Evolutionary conservation across 2,113 vertebrate genomes (phyloP).

Genomic region (Bucco capensis): DNA sequence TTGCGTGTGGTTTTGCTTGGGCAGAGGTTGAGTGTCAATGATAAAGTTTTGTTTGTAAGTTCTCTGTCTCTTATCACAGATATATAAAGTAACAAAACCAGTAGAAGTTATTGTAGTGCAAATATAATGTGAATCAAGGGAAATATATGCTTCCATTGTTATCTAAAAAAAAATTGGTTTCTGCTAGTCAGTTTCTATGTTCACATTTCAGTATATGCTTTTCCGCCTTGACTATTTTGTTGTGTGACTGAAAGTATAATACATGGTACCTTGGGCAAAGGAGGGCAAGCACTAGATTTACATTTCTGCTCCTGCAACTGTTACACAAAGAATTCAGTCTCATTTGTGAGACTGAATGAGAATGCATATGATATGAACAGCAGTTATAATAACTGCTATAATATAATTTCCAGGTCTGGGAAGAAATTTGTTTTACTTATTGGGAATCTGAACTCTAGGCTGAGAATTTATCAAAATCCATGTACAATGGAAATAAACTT

Average conservation of each 20-base stretch:
- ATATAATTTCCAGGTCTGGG: neutral
- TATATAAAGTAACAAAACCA: neutral
- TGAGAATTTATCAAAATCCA: neutral
- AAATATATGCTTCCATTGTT: neutral
- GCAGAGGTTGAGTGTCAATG: neutral
- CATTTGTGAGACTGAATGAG: neutral
- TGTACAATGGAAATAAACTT: neutral
- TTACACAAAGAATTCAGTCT: neutral
- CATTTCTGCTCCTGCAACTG: neutral
- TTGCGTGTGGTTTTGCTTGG: neutral
- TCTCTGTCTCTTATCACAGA: neutral
- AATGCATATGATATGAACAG: neutral
- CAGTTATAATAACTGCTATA: neutral
- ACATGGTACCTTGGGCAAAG: neutral
- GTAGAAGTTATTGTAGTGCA: neutral
- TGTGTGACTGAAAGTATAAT: neutral
- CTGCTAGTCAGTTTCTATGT: neutral
- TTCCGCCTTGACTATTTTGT: neutral
- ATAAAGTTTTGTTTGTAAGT: neutral
- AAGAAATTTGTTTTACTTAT: neutral
- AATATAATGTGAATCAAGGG: neutral
- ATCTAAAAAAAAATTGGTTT: neutral
- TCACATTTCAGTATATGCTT: neutral
- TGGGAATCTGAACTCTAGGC: neutral
- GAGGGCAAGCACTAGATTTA: neutral